Base-by-base conservation (phyloP, 2,888 invertebrate genomes). In the Ophion costatus region DNA sequence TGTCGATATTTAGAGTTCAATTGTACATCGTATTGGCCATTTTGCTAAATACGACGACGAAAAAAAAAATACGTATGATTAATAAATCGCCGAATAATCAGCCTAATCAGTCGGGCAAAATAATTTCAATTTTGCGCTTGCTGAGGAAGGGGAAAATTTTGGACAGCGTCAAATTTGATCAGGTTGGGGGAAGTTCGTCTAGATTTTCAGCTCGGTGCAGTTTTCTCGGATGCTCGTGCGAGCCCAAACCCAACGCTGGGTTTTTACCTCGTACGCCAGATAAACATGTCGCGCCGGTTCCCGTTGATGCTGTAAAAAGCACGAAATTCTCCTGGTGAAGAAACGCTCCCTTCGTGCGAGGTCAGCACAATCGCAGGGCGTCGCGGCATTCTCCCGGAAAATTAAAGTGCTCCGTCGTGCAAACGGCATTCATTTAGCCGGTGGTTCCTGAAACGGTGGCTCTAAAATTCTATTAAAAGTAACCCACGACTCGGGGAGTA, bases 321-420 rank as follows among this genome's bases (percentile, higher is more conserved):
- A 56, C 24, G 38, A 79, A 79, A 63, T 79, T 71, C 56, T 71
- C 64, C 24, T 24, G 71, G 64, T 57, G 33, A 64, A 67, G 69
- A 56, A 20, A 64, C 14, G 20, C 64, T 63, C 38, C 22, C 14
- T 6, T 24, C 22, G 70, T 67, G 64, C 82, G 71, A 77, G 76
- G 67, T 70, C 56, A 61, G 82, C 80, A 77, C 59, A 66, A 71
- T 77, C 33, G 75, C 57, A 20, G 57, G n/a, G 42, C 57, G 42
- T 29, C n/a, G 45, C 9, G 71, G 66, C 66, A 66, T 89, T 89
- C 88, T 88, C 86, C 87, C 86, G 87, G 90, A 90, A 90, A 88
- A 90, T 90, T 90, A 90, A 90, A 89, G 89, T 89, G 89, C 87
- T 88, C 87, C 84, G 86, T 79, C 64, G 79, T 71, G 76, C 82